Conservation (phyloP, 2,888 invertebrate species). For the Megamerina dolium region DNA sequence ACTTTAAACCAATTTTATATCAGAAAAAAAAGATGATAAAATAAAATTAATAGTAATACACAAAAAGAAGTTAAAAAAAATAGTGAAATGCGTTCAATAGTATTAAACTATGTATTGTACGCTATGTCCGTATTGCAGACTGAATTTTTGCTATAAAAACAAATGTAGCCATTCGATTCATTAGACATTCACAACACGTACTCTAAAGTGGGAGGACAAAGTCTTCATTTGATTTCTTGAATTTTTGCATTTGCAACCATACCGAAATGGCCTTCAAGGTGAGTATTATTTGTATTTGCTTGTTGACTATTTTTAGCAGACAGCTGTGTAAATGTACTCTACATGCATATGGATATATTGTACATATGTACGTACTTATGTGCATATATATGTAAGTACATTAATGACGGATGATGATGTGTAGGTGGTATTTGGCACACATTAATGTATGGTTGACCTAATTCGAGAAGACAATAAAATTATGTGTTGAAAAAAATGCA, state of each 20-base stretch:
- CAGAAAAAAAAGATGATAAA: conserved; percentile 1
- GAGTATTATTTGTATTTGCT: conserved; percentile 14
- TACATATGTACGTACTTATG: no score
- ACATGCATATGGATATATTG: no score
- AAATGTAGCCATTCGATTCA: conserved; percentile 26
- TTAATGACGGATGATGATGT: no score
- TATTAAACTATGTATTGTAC: conserved; percentile 8
- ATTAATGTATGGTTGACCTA: background rate
- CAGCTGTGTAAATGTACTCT: no score
- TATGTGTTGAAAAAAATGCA: conserved; percentile 8
- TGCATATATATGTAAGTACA: no score
- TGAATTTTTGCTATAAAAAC: conserved; percentile 36
- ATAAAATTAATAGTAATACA: conserved; percentile 6
- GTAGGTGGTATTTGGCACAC: no score
- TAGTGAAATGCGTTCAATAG: conserved; percentile 16
- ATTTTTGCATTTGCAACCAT: conserved; percentile 14
- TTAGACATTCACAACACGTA: conserved; percentile 41
- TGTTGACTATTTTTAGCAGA: no score
- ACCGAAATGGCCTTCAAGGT: conserved; percentile 42
- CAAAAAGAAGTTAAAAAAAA: conserved; percentile 3
- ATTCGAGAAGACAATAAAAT: background rate
- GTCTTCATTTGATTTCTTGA: conserved; percentile 17
- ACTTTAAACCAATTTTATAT: no score
- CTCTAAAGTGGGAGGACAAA: conserved; percentile 34
- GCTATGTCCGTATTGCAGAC: no score